Evolutionary conservation across 1,140 invertebrate species (phyloP).

Genomic region (Achroia grisella): DNA sequence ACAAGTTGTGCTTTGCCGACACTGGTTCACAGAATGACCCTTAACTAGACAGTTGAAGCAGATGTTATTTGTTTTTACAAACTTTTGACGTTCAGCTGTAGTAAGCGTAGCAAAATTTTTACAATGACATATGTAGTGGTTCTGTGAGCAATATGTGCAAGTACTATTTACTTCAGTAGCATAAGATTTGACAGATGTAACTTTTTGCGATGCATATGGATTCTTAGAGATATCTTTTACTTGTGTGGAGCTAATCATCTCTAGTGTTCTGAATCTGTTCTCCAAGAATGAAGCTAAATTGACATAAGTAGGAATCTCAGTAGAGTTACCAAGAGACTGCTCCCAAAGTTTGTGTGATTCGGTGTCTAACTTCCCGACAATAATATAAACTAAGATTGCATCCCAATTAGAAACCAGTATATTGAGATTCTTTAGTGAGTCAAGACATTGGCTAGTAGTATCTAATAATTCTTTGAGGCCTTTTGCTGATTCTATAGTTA

Average conservation of each 20-base stretch:
- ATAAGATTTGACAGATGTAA: conserved; percentile 4
- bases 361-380: conserved; percentile 16
- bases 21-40: conserved; percentile 8
- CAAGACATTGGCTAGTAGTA: conserved; percentile 15
- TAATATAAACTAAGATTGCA: conserved; percentile 9
- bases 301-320: conserved; percentile 7
- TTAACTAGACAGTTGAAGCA: conserved; percentile 18
- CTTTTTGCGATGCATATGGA: no score
- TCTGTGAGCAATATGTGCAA: conserved; percentile 10
- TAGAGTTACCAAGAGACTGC: conserved; percentile 7
- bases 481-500: conserved; percentile 9
- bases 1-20: conserved; percentile 6
- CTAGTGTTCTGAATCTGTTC: conserved; percentile 4
- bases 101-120: conserved; percentile 14
- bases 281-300: conserved; percentile 12
- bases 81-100: conserved; percentile 11
- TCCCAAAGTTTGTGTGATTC: conserved; percentile 18
- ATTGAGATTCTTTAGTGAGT: conserved; percentile 11
- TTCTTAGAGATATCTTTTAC: background rate
- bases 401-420: conserved; percentile 17
- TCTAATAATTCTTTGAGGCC: conserved; percentile 17
- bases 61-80: conserved; percentile 17
- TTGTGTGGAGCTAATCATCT: background rate
- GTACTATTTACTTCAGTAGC: conserved; percentile 3
- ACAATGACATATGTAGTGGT: conserved; percentile 24